Percentiles rank a stretch among this genome's conserved stretches.
Evolutionary conservation across 53 echinoderm and acorn worm genomes (phyloP).

Genomic region (Echinarachnius parma): DNA sequence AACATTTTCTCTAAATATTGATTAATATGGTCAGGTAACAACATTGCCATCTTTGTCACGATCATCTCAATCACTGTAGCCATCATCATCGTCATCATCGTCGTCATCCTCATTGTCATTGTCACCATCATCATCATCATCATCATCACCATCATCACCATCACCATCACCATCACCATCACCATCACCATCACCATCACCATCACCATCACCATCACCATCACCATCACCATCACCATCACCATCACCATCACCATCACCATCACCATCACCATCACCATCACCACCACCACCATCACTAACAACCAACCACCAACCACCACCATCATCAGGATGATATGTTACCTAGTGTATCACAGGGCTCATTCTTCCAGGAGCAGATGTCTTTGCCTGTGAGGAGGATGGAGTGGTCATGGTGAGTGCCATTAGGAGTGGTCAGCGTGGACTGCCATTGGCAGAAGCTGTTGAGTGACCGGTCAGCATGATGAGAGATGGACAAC

Average conservation of each 20-base stretch:
- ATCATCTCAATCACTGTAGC: background rate
- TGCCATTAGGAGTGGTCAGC: conserved; percentile 78
- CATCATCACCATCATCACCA: background rate
- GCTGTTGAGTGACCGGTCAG: conserved; percentile 93
- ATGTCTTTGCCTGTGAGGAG: conserved; percentile 94
- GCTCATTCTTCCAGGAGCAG: conserved; percentile 99
- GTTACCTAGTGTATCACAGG: conserved; percentile 96
- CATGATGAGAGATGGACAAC: conserved; percentile 84
- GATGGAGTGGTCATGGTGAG: conserved; percentile 95
- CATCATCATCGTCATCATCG: background rate
- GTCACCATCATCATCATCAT: background rate
- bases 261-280: conserved; percentile 2
- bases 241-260: background rate
- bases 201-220: conserved; percentile 11
- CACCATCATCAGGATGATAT: background rate
- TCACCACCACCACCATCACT: background rate
- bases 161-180: background rate
- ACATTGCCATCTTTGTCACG: background rate
- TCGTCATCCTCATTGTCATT: background rate
- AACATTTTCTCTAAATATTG: background rate
- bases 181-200: background rate
- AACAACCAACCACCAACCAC: background rate
- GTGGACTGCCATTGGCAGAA: conserved; percentile 99
- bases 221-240: conserved; percentile 1
- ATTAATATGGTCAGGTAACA: background rate